Conservation (phyloP, 2,797 vertebrate species). For the Acipenser ruthenus region DNA sequence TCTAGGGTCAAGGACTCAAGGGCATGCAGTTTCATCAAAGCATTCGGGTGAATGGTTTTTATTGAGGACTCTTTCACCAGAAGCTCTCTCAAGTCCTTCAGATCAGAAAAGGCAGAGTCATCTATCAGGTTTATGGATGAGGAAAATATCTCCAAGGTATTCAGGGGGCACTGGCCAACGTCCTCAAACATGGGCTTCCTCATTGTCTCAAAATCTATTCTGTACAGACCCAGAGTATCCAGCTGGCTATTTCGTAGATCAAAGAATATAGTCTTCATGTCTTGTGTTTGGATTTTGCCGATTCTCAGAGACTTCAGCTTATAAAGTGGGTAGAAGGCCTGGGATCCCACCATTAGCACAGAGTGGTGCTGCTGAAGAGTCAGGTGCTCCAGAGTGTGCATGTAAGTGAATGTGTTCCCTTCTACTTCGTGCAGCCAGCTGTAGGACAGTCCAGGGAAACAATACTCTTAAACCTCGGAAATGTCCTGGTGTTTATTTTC, state of each 20-base stretch:
- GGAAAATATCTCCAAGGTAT: slow-evolving; percentile 3
- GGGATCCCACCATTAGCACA: slow-evolving; percentile 8
- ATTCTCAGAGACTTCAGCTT: slow-evolving; percentile 6
- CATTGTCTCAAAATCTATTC: slow-evolving; percentile 4
- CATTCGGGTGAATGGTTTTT: not conserved
- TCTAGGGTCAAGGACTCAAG: not conserved
- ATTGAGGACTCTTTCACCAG: slow-evolving; percentile 1
- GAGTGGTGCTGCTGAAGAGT: slow-evolving; percentile 5
- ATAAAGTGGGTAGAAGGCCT: slow-evolving; percentile 11
- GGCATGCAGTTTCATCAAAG: slow-evolving; percentile 6
- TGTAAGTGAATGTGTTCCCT: slow-evolving; percentile 6
- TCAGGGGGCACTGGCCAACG: slow-evolving; percentile 10
- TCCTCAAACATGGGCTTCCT: slow-evolving; percentile 6
- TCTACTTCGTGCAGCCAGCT: slow-evolving; percentile 13
- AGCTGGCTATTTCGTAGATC: slow-evolving; percentile 13
- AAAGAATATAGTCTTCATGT: slow-evolving; percentile 12
- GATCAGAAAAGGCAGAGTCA: slow-evolving; percentile 8
- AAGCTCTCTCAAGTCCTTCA: slow-evolving; percentile 3
- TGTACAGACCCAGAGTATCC: not conserved
- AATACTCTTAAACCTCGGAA: not conserved
- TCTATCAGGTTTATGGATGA: slow-evolving; percentile 8
- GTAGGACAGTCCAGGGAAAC: slow-evolving; percentile 10
- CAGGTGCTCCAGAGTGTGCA: slow-evolving; percentile 4
- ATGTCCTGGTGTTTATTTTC: slow-evolving; percentile 8
- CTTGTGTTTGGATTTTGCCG: slow-evolving; percentile 5